phyloP scores from a whole-genome alignment of 2,888 invertebrate genomes.

The Orchestes rusci region DNA sequence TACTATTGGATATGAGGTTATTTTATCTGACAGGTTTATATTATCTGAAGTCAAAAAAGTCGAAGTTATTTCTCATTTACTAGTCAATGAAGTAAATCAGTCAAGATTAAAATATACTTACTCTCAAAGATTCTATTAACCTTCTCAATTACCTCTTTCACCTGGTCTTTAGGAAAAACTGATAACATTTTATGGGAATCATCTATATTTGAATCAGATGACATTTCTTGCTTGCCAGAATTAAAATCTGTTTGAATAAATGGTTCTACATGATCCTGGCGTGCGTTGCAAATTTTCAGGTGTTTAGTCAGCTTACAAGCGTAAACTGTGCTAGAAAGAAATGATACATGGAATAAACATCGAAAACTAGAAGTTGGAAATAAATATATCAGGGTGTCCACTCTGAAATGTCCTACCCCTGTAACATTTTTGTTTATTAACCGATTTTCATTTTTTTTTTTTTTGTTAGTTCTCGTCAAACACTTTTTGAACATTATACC shows the following conservation, averaged over 20 bases:
- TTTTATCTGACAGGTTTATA: slow-evolving; percentile 39
- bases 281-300: slow-evolving; percentile 65
- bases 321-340: slow-evolving; percentile 63
- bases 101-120: slow-evolving; percentile 15
- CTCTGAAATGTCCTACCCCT: no score
- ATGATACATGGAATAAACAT: no score
- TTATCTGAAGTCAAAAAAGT: slow-evolving; percentile 19
- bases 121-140: slow-evolving; percentile 43
- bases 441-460: no score
- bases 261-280: slow-evolving; percentile 46
- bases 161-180: slow-evolving; percentile 39
- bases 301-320: slow-evolving; percentile 62
- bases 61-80: not conserved
- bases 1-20: slow-evolving; percentile 44
- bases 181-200: slow-evolving; percentile 38
- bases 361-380: slow-evolving; percentile 27
- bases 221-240: slow-evolving; percentile 33
- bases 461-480: no score
- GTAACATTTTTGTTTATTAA: no score
- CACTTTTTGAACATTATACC: no score
- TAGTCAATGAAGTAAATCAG: not conserved
- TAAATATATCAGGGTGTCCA: no score
- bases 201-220: slow-evolving; percentile 13
- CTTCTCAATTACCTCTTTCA: slow-evolving; percentile 39
- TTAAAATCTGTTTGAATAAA: slow-evolving; percentile 52